Evolutionary conservation across 2,888 invertebrate genomes (phyloP), one percentile per base, ranked within the genome.

Genomic region (Tholera decimalis): DNA sequence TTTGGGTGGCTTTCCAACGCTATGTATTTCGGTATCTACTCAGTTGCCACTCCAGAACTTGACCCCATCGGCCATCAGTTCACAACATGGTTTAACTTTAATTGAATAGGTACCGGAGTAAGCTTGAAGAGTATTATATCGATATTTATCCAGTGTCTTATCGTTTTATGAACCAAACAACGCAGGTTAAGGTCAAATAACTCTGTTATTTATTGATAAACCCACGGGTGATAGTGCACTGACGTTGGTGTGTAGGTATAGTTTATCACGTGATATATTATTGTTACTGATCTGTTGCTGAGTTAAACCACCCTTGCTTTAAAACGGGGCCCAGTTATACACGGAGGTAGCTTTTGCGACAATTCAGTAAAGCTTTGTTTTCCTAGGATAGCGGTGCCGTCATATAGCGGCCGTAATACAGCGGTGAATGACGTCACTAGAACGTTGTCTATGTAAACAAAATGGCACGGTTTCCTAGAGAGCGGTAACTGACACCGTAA

Each of bases 171-270:
- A 46, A 39, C 11, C 9, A 22, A 61, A 71, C 47, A 62, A 26
- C 44, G 9, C 37, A 33, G 74, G 35, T 18, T 7, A 65, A 65
- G 68, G 68, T 68, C 66, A 68, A 68, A 73, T 24, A 56, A 50
- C 49, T 50, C 13, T 18, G 18, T 26, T 49, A 33, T 43, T 35
- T 44, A 39, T 33, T 43, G 75, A 69, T 74, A 74, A 69, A 50
- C 68, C 9, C 5, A 2, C 26, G 20, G 30, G 22, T 22, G 47
- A 43, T 44, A 71, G 50, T 18, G 49, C 43, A 67, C 26, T 51
- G 68, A 53, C 39, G 26, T 50, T 39, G 11, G 18, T 7, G 20
- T n/a, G n/a, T 35, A 18, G 18, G 47, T 28, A 26, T 24, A 3
- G 4, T 18, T 28, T 22, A 70, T 59, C 11, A 13, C 3, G 9